A percentile compares a stretch with the other conserved stretches of the same genome.
Conservation (phyloP, 2,113 vertebrate species). For the Paradisaea rubra region DNA sequence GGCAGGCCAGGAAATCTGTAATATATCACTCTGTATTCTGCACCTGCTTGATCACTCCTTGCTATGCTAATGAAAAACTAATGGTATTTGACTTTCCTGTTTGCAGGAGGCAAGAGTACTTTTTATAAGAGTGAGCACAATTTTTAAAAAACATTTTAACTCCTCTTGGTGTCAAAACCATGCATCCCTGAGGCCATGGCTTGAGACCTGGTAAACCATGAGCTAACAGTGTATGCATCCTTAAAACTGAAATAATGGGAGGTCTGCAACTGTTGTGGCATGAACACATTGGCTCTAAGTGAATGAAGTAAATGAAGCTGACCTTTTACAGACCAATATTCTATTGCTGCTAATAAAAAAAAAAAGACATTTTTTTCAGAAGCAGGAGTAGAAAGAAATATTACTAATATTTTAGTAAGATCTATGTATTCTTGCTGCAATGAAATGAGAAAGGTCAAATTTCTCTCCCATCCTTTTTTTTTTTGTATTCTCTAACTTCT, state of each 20-base stretch:
- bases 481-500: constrained; percentile 70
- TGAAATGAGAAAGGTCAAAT: constrained; percentile 77
- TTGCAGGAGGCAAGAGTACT: neutral
- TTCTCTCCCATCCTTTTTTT: constrained; percentile 13
- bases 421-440: constrained; percentile 65
- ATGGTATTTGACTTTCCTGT: neutral
- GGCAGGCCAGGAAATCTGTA: neutral
- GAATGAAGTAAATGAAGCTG: neutral
- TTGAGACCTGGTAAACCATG: neutral
- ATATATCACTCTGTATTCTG: neutral
- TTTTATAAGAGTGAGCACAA: neutral
- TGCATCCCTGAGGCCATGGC: neutral
- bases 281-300: neutral
- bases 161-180: neutral
- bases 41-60: neutral
- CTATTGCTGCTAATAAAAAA: constrained; percentile 45
- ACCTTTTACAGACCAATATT: constrained; percentile 44
- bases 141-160: neutral
- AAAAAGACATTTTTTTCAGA: neutral
- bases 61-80: neutral
- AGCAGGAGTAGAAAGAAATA: constrained; percentile 52
- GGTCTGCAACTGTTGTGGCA: neutral
- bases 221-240: neutral
- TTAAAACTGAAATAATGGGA: neutral
- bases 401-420: constrained; percentile 72